A percentile compares a stretch with the other conserved stretches of the same genome.
Conservation (phyloP, 2,113 vertebrate genomes). For the Verasper variegatus region DNA sequence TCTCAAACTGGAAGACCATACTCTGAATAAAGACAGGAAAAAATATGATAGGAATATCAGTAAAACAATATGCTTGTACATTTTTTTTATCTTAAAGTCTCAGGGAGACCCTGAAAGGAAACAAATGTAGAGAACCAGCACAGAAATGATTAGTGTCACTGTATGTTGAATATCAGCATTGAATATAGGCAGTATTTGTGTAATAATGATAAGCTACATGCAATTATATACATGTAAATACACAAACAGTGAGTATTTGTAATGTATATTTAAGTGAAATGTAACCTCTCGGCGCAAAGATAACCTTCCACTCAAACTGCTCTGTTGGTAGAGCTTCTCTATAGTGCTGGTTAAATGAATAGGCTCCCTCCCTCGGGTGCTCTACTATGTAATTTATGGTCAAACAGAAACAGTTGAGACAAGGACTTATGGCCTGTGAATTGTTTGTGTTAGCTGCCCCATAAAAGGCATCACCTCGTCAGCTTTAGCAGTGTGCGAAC, state of each 20-base stretch:
- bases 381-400: constrained; percentile 83
- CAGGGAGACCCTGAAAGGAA: not conserved
- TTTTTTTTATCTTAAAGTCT: not conserved
- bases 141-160: not conserved
- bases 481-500: constrained; percentile 58
- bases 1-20: no score
- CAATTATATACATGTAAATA: not conserved
- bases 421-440: constrained; percentile 87
- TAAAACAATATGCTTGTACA: not conserved
- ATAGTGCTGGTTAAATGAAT: constrained; percentile 68
- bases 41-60: no score
- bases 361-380: constrained; percentile 76
- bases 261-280: constrained; percentile 10
- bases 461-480: constrained; percentile 83
- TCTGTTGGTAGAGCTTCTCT: constrained; percentile 32
- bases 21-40: no score
- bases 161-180: not conserved
- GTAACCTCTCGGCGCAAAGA: constrained; percentile 18
- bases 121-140: not conserved
- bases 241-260: not conserved
- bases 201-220: not conserved
- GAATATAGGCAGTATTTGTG: not conserved
- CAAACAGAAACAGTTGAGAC: constrained; percentile 82
- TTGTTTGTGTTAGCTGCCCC: constrained; percentile 84
- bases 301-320: constrained; percentile 40